These are phyloP conservation scores for Parauchenoglanis punctatus DNA, from an alignment of 2,797 vertebrate genomes.

Conservation along the genomic window DNA sequence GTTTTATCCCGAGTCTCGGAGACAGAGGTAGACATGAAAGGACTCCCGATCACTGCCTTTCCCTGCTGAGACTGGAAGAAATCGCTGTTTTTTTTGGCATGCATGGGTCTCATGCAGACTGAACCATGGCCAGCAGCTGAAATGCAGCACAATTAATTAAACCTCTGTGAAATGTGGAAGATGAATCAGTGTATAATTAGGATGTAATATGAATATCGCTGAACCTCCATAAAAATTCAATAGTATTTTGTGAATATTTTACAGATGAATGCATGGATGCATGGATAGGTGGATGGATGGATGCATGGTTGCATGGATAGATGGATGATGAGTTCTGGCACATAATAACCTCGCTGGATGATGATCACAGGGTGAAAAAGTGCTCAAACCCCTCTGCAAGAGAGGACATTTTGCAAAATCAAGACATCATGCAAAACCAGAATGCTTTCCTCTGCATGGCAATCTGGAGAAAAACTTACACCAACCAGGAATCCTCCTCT, in stretches of 20 bases:
- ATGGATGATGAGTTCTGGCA: background rate
- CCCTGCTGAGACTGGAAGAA: slow-evolving; percentile 49
- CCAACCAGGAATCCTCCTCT: slow-evolving; percentile 47
- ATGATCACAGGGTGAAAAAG: slow-evolving; percentile 3
- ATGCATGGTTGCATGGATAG: slow-evolving; percentile 6
- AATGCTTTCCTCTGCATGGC: slow-evolving; percentile 12
- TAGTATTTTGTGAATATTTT: background rate
- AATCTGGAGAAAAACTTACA: slow-evolving; percentile 60
- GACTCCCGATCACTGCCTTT: slow-evolving; percentile 57
- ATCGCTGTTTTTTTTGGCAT: slow-evolving; percentile 63
- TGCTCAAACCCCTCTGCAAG: background rate
- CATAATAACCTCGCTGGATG: background rate
- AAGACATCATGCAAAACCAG: slow-evolving; percentile 56
- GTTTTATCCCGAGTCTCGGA: slow-evolving; percentile 38
- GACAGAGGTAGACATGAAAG: slow-evolving; percentile 49
- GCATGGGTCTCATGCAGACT: slow-evolving; percentile 69
- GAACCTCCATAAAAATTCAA: background rate
- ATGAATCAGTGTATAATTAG: background rate
- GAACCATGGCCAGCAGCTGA: slow-evolving; percentile 42
- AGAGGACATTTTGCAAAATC: slow-evolving; percentile 11
- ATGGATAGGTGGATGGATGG: background rate
- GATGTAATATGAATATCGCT: background rate
- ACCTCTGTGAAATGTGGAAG: slow-evolving; percentile 16
- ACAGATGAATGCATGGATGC: background rate
- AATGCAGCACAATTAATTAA: slow-evolving; percentile 43